These are phyloP conservation scores for Cheirogaleus medius DNA, from an alignment of 2,113 vertebrate species.

Conservation along the genomic window DNA sequence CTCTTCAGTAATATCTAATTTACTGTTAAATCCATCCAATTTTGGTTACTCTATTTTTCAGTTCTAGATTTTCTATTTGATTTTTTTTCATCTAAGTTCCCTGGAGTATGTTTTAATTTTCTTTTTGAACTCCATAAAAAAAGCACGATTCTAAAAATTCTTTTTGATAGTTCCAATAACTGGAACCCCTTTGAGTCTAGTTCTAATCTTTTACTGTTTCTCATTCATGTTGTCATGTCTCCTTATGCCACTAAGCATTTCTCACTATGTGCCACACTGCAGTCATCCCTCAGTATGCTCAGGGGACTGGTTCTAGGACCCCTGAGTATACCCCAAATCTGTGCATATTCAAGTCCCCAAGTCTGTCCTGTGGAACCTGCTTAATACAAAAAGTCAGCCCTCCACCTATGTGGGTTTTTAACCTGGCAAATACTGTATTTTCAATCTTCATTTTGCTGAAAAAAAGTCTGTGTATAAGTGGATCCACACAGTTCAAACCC, in stretches of 20 bases:
- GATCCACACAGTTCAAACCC: neutral
- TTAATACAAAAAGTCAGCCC: neutral
- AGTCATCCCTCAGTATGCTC: neutral
- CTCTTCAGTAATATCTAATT: slow-evolving; percentile 8
- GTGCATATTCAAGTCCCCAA: neutral
- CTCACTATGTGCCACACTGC: neutral
- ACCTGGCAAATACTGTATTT: neutral
- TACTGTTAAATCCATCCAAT: neutral
- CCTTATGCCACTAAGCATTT: neutral
- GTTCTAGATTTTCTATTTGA: neutral
- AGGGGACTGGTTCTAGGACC: neutral
- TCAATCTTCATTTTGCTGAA: neutral
- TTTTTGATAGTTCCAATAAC: neutral
- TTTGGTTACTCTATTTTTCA: neutral
- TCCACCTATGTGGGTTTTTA: neutral
- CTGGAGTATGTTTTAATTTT: neutral
- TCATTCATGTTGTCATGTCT: neutral
- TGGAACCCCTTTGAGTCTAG: neutral
- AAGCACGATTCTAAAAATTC: neutral
- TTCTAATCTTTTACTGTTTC: neutral
- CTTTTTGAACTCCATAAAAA: neutral
- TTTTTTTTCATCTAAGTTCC: slow-evolving; percentile 25
- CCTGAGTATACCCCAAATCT: neutral
- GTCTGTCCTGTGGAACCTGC: neutral
- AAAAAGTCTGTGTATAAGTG: neutral